Conservation (phyloP, 2,888 invertebrate genomes). For the Andricus curvator region DNA sequence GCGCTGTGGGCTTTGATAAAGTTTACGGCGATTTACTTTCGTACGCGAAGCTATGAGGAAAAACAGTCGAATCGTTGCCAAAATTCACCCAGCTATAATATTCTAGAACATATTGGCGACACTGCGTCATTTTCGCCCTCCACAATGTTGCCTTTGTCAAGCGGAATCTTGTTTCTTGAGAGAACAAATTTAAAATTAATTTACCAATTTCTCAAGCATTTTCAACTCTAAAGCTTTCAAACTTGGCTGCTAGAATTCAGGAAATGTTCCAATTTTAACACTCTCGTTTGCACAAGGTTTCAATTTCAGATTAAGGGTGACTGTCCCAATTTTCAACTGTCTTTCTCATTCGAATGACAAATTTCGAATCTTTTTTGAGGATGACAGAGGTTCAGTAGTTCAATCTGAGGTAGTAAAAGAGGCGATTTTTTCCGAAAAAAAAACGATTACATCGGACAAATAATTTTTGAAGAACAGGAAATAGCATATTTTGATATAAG, state of each 20-base stretch:
- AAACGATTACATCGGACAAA: too few species aligned
- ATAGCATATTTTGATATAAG: too few species aligned
- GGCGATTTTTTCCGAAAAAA: too few species aligned
- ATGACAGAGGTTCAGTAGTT: too few species aligned
- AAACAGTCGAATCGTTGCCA: slow-evolving; percentile 19
- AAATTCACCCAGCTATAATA: slow-evolving; percentile 1
- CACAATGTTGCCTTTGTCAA: background rate
- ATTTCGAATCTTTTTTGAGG: too few species aligned
- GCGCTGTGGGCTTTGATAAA: slow-evolving; percentile 3
- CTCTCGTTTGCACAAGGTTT: too few species aligned
- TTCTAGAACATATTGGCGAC: background rate
- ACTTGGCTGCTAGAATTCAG: background rate
- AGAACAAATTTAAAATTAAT: background rate
- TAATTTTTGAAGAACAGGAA: too few species aligned
- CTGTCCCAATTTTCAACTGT: too few species aligned
- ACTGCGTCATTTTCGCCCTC: background rate
- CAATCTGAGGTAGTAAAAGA: too few species aligned
- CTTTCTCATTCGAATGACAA: too few species aligned
- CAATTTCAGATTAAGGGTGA: too few species aligned
- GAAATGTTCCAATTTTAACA: too few species aligned
- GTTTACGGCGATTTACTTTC: slow-evolving; percentile 15
- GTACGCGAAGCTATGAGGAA: background rate
- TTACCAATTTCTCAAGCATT: background rate
- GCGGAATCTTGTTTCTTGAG: background rate
- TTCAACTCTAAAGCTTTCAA: background rate